Evolutionary conservation across 2,888 invertebrate species (phyloP), one percentile per base, ranked within the genome.

Genomic region (Chalcis sispes): DNA sequence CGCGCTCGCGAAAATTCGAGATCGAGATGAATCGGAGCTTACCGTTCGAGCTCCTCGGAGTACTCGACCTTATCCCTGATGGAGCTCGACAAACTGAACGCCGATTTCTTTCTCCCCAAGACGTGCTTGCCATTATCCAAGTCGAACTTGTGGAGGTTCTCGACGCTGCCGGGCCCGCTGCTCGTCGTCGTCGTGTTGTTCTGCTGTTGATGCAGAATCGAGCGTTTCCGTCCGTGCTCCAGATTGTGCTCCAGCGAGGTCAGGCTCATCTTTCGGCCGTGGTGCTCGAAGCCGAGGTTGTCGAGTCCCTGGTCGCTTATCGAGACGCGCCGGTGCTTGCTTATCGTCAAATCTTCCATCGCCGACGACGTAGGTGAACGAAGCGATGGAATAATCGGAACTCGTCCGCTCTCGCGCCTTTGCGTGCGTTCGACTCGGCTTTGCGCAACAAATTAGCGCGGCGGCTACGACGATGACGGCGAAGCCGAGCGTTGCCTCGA

Each of bases 1-100:
- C n/a, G n/a, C n/a, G n/a, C n/a, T n/a, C n/a, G n/a, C n/a, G n/a
- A n/a, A 18, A 20, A 50, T 20, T 50, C 23, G 2, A 20, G n/a
- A n/a, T n/a, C n/a, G n/a, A n/a, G n/a, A n/a, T 20, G 18, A 50
- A 20, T 8, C 20, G 10, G 10, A 36, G 23, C 80, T 75, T 76
- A 85, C 86, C 85, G 83, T 79, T 89, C 85, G 32, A 88, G 80
- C 61, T 89, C 85, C 66, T 88, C 87, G 36, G 88, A 85, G 79
- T 88, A 88, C 75, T 88, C 88, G 80, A 88, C 85, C 80, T 88
- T 89, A 73, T 88, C 88, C 78, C 87, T 84, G 77, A 89, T 87
- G 42, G 88, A 88, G 77, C 88, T 89, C 56, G 87, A 85, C 65
- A 89, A 80, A 71, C 88, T 89, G 77, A 86, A 83, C 18, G 87